These are phyloP conservation scores for Nestor notabilis DNA, from an alignment of 2,113 vertebrate species.

Conservation along the genomic window DNA sequence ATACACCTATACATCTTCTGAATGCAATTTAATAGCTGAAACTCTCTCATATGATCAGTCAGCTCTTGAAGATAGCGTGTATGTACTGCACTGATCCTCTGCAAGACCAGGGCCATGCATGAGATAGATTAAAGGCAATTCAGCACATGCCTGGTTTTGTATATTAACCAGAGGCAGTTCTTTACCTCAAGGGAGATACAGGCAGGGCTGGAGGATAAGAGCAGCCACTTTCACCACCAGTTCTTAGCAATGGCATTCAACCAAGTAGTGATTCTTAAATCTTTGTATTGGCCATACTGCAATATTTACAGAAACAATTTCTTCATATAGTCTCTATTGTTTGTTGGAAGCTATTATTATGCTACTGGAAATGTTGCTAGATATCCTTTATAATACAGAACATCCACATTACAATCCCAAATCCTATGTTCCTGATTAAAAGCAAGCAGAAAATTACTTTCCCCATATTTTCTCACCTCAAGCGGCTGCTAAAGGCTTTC, in stretches of 20 bases:
- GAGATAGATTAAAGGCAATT: not conserved
- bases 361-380: not conserved
- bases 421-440: not conserved
- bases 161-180: not conserved
- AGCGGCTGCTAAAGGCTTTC: not conserved
- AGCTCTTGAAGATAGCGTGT: not conserved
- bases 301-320: not conserved
- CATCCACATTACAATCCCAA: not conserved
- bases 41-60: not conserved
- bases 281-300: not conserved
- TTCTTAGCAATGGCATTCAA: not conserved
- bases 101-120: not conserved
- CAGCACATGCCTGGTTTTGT: not conserved
- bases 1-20: not conserved
- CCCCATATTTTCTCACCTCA: not conserved
- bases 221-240: not conserved
- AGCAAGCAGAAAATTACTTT: not conserved
- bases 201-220: not conserved
- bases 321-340: not conserved
- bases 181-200: not conserved
- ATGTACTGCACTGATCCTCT: not conserved
- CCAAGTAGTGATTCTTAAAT: not conserved
- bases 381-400: not conserved
- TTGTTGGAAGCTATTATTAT: not conserved
- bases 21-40: not conserved